These are phyloP conservation scores for Drosophila bocqueti DNA, from an alignment of 1,140 invertebrate genomes.

Conservation along the genomic window DNA sequence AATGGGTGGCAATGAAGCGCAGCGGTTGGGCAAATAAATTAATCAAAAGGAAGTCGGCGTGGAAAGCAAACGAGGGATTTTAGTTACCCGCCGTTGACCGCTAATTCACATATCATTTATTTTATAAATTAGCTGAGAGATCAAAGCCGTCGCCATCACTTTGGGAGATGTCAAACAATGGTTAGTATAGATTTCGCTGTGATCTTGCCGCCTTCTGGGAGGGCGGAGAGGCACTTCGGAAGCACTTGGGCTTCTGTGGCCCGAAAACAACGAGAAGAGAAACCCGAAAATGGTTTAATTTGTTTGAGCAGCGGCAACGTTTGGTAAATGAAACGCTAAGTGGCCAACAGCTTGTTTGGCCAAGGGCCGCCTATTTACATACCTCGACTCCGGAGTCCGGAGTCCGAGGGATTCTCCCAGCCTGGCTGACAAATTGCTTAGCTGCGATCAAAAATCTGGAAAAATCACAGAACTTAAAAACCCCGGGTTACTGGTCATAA, in stretches of 20 bases:
- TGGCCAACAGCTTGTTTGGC: constrained; percentile 70
- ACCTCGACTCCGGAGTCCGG: constrained; percentile 20
- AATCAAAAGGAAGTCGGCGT: constrained; percentile 74
- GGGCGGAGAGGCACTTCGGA: constrained; percentile 64
- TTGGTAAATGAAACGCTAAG: constrained; percentile 80
- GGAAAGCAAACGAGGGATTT: constrained; percentile 43
- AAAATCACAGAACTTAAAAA: constrained; percentile 13
- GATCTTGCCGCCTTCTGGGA: constrained; percentile 58
- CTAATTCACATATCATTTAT: constrained; percentile 76
- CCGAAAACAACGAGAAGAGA: constrained; percentile 42
- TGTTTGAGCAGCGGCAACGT: constrained; percentile 74
- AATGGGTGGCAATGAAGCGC: constrained; percentile 45
- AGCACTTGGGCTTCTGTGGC: constrained; percentile 74
- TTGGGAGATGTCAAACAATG: constrained; percentile 62
- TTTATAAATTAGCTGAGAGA: constrained; percentile 71
- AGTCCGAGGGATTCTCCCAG: constrained; percentile 16
- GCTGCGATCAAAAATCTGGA: constrained; percentile 1
- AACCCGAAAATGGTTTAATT: constrained; percentile 72
- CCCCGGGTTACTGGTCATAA: constrained; percentile 23
- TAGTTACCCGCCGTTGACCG: constrained; percentile 59
- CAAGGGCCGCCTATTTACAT: constrained; percentile 49
- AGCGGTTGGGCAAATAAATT: constrained; percentile 70
- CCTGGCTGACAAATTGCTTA: constrained; percentile 69
- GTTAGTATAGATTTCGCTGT: constrained; percentile 30
- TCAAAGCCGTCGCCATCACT: constrained; percentile 44